Evolutionary conservation across 2,888 invertebrate species (phyloP), one percentile per base, ranked within the genome.

Genomic region (Hirtodrosophila confusa): DNA sequence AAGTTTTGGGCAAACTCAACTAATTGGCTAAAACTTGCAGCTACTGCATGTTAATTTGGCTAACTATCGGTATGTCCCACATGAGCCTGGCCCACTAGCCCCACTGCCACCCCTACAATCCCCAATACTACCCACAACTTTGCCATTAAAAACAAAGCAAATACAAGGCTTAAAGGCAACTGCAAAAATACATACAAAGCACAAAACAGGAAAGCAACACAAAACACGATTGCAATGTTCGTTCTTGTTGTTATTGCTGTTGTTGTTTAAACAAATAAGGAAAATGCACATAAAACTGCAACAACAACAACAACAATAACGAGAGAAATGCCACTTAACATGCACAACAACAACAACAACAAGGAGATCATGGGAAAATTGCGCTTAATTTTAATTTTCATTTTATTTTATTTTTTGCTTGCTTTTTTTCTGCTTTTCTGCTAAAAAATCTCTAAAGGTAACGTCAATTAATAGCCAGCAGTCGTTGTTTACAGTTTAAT

Each of bases 281-380:
- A 84, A 86, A 83, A 84, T 78, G 67, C 80, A 76, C 71, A 79
- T 65, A 67, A 83, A 74, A 68, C 57, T 55, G 53, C 63, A 69
- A 44, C 53, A 60, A 45, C 39, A 66, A 55, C 66, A 70, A 71
- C 57, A 73, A 63, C 33, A 65, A 7, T 51, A 51, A 45, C 39
- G 55, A 24, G 31, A 31, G 41, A 61, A 75, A 69, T 76, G 53
- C 64, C 79, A 79, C 76, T 75, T 74, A 79, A 68, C 58, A 76
- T 60, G 54, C 69, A 54, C 65, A 36, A 47, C 37, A 71, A 47
- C 64, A 60, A 60, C 50, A 49, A 49, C 39, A 50, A 57, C 36
- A 51, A 68, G 78, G 80, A 84, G 80, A 80, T 83, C 84, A 86
- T 83, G 86, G 75, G 84, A 86, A 82, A 83, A 84, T 84, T 74